Conservation (phyloP, 2,888 invertebrate species). For the Agrochola lota region DNA sequence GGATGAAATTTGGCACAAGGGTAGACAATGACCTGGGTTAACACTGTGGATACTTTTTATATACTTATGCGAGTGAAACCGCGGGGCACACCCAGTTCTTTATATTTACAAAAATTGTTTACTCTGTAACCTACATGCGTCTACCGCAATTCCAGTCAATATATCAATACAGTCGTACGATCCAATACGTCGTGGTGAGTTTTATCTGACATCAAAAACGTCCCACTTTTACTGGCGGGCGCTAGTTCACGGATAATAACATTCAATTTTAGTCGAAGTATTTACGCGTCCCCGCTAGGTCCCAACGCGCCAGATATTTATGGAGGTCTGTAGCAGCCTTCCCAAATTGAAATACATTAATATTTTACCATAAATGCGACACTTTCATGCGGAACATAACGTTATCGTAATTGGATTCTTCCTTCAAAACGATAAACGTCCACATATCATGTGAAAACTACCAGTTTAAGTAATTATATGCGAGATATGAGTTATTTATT, state of each 20-base stretch:
- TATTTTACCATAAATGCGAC: slow-evolving; percentile 91
- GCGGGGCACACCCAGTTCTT: too few species aligned
- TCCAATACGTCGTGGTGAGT: slow-evolving; percentile 61
- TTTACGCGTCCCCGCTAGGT: slow-evolving; percentile 86
- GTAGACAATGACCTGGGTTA: too few species aligned
- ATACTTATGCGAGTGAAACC: too few species aligned
- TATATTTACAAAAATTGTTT: neutral
- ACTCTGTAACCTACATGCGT: slow-evolving; percentile 1
- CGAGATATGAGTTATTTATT: slow-evolving; percentile 66
- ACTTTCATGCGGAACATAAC: slow-evolving; percentile 89
- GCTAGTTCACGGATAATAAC: slow-evolving; percentile 85
- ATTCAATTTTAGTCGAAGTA: slow-evolving; percentile 89
- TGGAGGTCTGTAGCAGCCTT: slow-evolving; percentile 88
- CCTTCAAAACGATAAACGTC: slow-evolving; percentile 81
- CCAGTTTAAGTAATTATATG: slow-evolving; percentile 71
- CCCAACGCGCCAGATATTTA: slow-evolving; percentile 87
- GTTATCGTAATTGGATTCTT: slow-evolving; percentile 90
- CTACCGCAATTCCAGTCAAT: slow-evolving; percentile 25
- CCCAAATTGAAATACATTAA: slow-evolving; percentile 91
- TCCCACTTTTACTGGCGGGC: slow-evolving; percentile 69
- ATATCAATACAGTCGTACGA: slow-evolving; percentile 44
- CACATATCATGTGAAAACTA: slow-evolving; percentile 75
- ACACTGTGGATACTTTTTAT: too few species aligned
- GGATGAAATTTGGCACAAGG: too few species aligned
- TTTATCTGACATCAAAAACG: slow-evolving; percentile 72